Conservation (phyloP, 2,888 invertebrate species). For the Conchocele bisecta region DNA sequence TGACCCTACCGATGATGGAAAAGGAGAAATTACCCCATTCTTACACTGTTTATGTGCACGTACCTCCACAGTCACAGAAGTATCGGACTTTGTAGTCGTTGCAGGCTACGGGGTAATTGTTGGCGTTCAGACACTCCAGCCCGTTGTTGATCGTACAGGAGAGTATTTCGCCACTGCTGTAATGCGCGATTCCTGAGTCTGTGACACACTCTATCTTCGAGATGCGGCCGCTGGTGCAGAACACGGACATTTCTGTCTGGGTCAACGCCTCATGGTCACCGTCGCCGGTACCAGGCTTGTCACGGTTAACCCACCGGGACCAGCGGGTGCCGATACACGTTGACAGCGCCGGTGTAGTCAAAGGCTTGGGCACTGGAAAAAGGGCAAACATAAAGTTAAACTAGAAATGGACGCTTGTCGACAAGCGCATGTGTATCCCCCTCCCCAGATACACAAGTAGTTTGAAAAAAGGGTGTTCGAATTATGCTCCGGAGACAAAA, state of each 20-base stretch:
- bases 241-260: slow-evolving; percentile 48
- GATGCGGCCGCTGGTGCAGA: slow-evolving; percentile 73
- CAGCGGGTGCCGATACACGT: not conserved
- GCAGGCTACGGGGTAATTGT: slow-evolving; percentile 69
- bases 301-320: not conserved
- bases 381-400: no score
- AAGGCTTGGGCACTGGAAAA: no score
- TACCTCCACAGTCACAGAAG: slow-evolving; percentile 66
- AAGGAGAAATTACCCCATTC: no score
- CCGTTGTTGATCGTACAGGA: slow-evolving; percentile 85
- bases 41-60: no score
- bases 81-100: slow-evolving; percentile 80
- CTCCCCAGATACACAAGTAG: no score
- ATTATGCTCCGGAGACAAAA: no score
- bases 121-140: slow-evolving; percentile 85
- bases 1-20: no score
- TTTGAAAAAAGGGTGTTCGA: no score
- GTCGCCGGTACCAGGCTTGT: not conserved
- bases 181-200: slow-evolving; percentile 62
- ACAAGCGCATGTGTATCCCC: no score
- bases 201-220: slow-evolving; percentile 76
- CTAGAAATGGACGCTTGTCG: no score
- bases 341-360: no score
- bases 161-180: slow-evolving; percentile 80
- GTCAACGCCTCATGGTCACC: not conserved